phyloP scores from a whole-genome alignment of 2,888 invertebrate species.

The Polydrusus cervinus region DNA sequence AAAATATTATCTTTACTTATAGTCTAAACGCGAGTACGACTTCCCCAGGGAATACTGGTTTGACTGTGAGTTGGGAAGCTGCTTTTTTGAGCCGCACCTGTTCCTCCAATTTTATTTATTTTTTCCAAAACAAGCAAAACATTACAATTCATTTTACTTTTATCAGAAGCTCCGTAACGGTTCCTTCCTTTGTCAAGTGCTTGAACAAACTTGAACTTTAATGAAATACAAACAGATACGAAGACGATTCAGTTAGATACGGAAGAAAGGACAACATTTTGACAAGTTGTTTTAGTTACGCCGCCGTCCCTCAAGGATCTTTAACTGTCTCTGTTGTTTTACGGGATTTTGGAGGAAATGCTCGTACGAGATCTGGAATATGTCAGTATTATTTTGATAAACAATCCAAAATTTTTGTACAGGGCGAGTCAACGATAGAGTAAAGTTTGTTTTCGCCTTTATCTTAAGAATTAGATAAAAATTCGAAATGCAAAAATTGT shows the following conservation, averaged over 20 bases:
- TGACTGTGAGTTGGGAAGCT: too few species aligned
- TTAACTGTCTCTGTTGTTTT: slow-evolving; percentile 26
- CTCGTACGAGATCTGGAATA: background rate
- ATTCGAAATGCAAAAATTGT: too few species aligned
- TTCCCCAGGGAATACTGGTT: too few species aligned
- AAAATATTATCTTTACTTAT: too few species aligned
- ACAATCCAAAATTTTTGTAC: background rate
- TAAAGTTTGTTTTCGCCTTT: too few species aligned
- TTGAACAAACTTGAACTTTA: slow-evolving; percentile 28
- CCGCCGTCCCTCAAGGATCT: slow-evolving; percentile 23
- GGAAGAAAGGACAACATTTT: slow-evolving; percentile 32
- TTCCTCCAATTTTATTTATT: background rate
- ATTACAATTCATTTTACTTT: slow-evolving; percentile 24
- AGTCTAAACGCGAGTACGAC: too few species aligned
- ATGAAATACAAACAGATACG: slow-evolving; percentile 33
- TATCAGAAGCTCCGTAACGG: background rate
- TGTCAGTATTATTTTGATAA: too few species aligned
- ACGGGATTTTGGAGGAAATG: background rate
- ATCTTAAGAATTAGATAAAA: too few species aligned
- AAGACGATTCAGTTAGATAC: slow-evolving; percentile 21
- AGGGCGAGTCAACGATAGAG: too few species aligned
- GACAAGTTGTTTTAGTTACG: slow-evolving; percentile 43
- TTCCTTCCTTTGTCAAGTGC: slow-evolving; percentile 20
- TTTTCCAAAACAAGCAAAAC: slow-evolving; percentile 16
- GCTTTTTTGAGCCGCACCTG: background rate